These are phyloP conservation scores for Xiphorhynchus erythropygius DNA, from an alignment of 2,797 vertebrate genomes.

Conservation along the genomic window DNA sequence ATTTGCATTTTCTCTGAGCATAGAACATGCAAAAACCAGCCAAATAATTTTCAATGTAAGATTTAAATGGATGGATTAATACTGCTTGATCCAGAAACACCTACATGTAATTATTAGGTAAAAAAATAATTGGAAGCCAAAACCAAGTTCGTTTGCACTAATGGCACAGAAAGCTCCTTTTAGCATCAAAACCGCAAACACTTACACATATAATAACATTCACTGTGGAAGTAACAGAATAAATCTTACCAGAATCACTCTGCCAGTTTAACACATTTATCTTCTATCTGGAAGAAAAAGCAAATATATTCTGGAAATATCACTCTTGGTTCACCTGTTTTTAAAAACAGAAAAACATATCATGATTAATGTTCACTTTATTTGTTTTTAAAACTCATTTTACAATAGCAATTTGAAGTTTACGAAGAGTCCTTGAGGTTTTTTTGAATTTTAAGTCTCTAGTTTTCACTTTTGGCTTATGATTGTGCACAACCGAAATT, in stretches of 20 bases:
- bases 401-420: neutral
- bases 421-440: neutral
- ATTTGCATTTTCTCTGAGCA: neutral
- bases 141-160: neutral
- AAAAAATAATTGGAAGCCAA: neutral
- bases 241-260: conserved; percentile 73
- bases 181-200: neutral
- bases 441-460: neutral
- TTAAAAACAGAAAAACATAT: neutral
- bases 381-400: neutral
- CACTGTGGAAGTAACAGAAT: neutral
- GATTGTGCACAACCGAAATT: neutral
- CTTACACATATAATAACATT: neutral
- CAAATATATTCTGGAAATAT: neutral
- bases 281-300: conserved; percentile 20
- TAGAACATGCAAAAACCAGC: neutral
- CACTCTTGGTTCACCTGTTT: conserved; percentile 19
- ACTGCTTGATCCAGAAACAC: neutral
- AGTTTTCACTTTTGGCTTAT: neutral
- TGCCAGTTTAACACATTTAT: conserved; percentile 68
- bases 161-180: neutral
- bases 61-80: neutral
- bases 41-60: neutral
- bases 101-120: neutral
- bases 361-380: neutral